Evolutionary conservation across 1,140 invertebrate genomes (phyloP).

Genomic region (Luehdorfia chinensis): DNA sequence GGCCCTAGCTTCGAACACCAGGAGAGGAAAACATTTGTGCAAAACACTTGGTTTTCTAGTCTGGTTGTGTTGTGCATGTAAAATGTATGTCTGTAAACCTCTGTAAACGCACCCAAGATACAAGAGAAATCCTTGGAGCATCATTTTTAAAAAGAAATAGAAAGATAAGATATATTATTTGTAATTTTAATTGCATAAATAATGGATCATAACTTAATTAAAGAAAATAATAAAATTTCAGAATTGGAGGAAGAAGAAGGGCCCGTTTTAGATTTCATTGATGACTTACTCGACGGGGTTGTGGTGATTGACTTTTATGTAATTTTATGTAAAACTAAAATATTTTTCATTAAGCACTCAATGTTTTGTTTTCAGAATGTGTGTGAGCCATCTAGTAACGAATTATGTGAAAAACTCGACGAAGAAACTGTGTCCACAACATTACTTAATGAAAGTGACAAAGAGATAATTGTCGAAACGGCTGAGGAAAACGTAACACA

Average conservation of each 20-base stretch:
- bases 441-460: too few relatives aligned
- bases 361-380: neutral
- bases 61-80: too few relatives aligned
- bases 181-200: constrained; percentile 9
- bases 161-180: too few relatives aligned
- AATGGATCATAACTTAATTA: too few relatives aligned
- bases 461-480: neutral
- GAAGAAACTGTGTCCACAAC: neutral
- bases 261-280: constrained; percentile 52
- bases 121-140: too few relatives aligned
- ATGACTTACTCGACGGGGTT: constrained; percentile 46
- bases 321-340: neutral
- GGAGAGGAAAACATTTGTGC: too few relatives aligned
- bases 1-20: too few relatives aligned
- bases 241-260: constrained; percentile 58
- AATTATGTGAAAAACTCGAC: neutral
- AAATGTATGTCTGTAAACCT: too few relatives aligned
- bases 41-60: too few relatives aligned
- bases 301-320: constrained; percentile 45
- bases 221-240: too few relatives aligned
- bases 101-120: too few relatives aligned
- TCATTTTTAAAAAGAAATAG: too few relatives aligned
- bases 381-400: neutral
- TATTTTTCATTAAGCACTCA: neutral
- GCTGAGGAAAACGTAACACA: neutral